Evolutionary conservation across 2,888 invertebrate species (phyloP), one percentile per base, ranked within the genome.

Genomic region (Eubasilissa splendida): DNA sequence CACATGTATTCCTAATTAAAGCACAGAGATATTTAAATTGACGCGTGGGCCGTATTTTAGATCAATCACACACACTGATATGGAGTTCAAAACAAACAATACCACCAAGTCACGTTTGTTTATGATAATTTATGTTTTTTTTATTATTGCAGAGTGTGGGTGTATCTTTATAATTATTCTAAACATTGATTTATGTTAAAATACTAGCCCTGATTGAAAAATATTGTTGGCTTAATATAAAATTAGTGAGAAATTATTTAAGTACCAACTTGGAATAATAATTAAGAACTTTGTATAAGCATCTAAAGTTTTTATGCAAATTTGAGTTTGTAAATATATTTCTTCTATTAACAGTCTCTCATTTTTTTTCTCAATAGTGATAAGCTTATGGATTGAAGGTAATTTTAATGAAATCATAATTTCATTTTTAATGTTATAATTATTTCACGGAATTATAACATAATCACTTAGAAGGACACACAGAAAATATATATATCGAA

Each of bases 121-220:
- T 54, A 53, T 70, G 53, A 70, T 70, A 70, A 70, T 70, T 70
- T 54, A 70, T 53, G 70, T 14, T 54, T 70, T 70, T 42, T 68
- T 14, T 14, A 68, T 4, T 58, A 68, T n/a, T 50, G 68, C 14
- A 50, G 12, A 5, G 68, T 22, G 71, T 78, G 78, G 78, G 78
- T 73, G 78, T 78, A 71, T 78, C 71, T 31, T 77, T 78, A 71
- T 71, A 78, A 78, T 71, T 78, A 73, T 78, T 78, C 59, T 52
- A 78, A 78, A 63, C 52, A 33, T 78, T 78, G 78, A 78, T 78
- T 78, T 73, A 73, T 78, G 14, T 1, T 5, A 31, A 14, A 70
- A 70, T 31, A 70, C 70, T 54, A 70, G 70, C 9, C 53, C 54
- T 54, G 70, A 70, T 70, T 70, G 70, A 70, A 53, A 70, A 70